These are phyloP conservation scores for Pseudorhiza aurosa DNA, from an alignment of 30 jellyfish, hydroid and myxozoan genomes.

Conservation along the genomic window DNA sequence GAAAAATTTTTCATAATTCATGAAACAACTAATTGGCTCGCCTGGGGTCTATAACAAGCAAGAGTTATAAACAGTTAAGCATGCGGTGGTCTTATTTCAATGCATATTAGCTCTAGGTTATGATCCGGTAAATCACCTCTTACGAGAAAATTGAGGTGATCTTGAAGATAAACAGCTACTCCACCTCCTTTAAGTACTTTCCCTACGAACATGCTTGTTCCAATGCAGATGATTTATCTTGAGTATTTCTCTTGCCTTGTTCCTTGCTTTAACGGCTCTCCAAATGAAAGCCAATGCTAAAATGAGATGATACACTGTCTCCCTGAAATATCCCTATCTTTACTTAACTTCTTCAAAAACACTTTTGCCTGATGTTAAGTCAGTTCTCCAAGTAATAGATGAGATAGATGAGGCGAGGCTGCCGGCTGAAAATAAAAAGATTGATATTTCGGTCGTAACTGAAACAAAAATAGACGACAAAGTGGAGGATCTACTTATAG, in stretches of 20 bases:
- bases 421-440: conserved; percentile 1
- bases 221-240: no score
- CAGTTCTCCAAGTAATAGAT: not conserved
- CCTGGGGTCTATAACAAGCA: conserved; percentile 43
- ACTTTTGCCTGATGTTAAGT: no score
- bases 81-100: not conserved
- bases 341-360: no score
- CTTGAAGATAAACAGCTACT: conserved; percentile 36
- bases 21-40: not conserved
- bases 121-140: not conserved
- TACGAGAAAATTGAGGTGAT: not conserved
- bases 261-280: no score
- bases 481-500: not conserved
- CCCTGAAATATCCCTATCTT: no score
- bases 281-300: no score
- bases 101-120: not conserved
- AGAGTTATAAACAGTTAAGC: not conserved
- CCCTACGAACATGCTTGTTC: conserved; percentile 3
- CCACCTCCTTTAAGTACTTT: conserved; percentile 20
- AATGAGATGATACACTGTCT: no score
- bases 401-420: not conserved
- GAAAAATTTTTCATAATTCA: not conserved
- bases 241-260: no score
- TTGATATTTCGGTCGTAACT: conserved; percentile 1
- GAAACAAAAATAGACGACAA: conserved; percentile 4